phyloP scores from a whole-genome alignment of 2,113 vertebrate genomes.

The Antechinus stuartii region DNA sequence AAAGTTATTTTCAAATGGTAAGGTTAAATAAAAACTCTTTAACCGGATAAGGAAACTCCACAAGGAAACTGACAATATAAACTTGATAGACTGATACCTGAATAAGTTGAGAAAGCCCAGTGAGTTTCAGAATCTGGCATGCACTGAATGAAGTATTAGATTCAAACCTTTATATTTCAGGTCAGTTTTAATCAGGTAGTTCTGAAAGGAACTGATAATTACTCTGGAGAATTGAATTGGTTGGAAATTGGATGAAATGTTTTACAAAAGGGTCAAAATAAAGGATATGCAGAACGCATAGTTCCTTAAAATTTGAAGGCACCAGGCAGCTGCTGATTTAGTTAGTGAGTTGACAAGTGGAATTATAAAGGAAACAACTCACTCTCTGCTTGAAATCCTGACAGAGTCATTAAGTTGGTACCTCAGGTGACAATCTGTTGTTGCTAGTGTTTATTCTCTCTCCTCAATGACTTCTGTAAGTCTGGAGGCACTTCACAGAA shows the following conservation, averaged over 20 bases:
- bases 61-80: too few relatives aligned
- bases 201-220: neutral
- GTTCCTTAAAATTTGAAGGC: neutral
- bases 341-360: neutral
- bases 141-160: neutral
- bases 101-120: neutral
- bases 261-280: neutral
- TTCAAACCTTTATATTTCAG: neutral
- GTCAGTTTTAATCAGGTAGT: neutral
- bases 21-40: neutral
- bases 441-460: neutral
- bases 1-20: constrained; percentile 16
- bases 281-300: neutral
- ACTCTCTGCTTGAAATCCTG: neutral
- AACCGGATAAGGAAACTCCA: neutral
- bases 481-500: constrained; percentile 20
- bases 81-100: neutral
- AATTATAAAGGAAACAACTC: neutral
- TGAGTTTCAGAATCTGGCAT: neutral
- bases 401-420: neutral
- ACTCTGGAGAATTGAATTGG: neutral
- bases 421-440: neutral
- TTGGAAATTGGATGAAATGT: neutral
- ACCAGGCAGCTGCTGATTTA: neutral
- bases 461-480: constrained; percentile 1